These are phyloP conservation scores for Chondrilla cf. caribensis DNA, from an alignment of 37 sponge, comb jelly and placozoan genomes.

Conservation along the genomic window DNA sequence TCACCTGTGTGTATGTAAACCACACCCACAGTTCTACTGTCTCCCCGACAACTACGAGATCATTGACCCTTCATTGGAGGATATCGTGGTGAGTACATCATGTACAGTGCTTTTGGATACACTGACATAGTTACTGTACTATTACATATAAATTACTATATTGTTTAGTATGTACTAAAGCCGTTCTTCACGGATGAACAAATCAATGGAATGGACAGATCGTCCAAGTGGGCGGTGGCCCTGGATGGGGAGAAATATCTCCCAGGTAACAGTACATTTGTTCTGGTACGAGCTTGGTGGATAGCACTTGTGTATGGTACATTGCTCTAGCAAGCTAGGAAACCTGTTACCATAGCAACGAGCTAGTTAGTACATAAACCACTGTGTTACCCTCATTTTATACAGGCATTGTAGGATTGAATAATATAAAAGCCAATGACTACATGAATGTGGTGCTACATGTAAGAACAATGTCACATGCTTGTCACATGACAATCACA, in stretches of 20 bases:
- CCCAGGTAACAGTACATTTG: slow-evolving; percentile 65
- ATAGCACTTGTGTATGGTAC: background rate
- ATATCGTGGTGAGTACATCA: slow-evolving; percentile 76
- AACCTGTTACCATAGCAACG: background rate
- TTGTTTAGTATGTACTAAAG: slow-evolving; percentile 72
- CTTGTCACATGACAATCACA: background rate
- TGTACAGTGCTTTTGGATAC: too few species aligned
- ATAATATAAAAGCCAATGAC: slow-evolving; percentile 97
- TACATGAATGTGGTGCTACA: slow-evolving; percentile 98
- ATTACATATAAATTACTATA: background rate
- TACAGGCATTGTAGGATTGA: slow-evolving; percentile 82
- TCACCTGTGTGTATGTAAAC: background rate
- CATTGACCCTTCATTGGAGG: slow-evolving; percentile 94
- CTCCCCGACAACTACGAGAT: slow-evolving; percentile 98
- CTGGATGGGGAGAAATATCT: slow-evolving; percentile 93
- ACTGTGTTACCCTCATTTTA: background rate
- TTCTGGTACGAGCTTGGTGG: too few species aligned
- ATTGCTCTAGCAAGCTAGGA: background rate
- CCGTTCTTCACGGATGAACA: slow-evolving; percentile 82
- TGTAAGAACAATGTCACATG: slow-evolving; percentile 19
- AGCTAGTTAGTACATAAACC: background rate
- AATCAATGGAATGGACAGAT: slow-evolving; percentile 48
- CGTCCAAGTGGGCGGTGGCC: slow-evolving; percentile 65
- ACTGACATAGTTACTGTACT: too few species aligned
- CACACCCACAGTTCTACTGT: slow-evolving; percentile 46